Conservation (phyloP, 1,140 invertebrate species). For the Fopius arisanus region DNA sequence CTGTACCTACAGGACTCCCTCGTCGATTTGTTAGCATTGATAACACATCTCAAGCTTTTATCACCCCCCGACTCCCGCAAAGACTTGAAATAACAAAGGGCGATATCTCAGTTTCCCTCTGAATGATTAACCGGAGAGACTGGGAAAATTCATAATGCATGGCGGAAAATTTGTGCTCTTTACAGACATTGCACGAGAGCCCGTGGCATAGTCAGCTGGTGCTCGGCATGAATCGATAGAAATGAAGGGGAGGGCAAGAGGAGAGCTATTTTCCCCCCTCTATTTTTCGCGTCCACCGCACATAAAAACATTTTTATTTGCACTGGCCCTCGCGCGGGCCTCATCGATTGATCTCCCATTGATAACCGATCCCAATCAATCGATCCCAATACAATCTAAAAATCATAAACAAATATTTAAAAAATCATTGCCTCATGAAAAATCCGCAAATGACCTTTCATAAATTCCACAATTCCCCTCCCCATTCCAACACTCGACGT, state of each 20-base stretch:
- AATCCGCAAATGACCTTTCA: no score
- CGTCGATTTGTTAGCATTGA: no score
- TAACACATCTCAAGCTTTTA: no score
- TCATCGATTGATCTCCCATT: neutral
- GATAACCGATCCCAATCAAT: neutral
- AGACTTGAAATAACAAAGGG: neutral
- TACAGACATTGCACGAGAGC: neutral
- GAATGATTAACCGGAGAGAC: neutral
- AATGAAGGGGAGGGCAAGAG: neutral
- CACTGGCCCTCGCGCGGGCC: neutral
- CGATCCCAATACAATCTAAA: neutral
- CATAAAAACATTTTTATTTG: neutral
- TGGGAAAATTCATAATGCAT: neutral
- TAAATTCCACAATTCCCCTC: no score
- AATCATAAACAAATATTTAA: neutral
- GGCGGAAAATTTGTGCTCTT: neutral
- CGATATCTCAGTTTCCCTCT: neutral
- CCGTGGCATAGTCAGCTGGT: neutral
- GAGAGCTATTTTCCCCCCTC: neutral
- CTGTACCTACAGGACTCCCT: no score
- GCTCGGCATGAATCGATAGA: neutral
- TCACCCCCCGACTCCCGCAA: no score
- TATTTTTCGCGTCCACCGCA: neutral
- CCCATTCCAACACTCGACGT: no score
- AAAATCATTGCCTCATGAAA: no score